Percentiles rank a stretch among this genome's conserved stretches.
phyloP scores from a whole-genome alignment of 2,797 vertebrate species.

The Amniataba percoides region DNA sequence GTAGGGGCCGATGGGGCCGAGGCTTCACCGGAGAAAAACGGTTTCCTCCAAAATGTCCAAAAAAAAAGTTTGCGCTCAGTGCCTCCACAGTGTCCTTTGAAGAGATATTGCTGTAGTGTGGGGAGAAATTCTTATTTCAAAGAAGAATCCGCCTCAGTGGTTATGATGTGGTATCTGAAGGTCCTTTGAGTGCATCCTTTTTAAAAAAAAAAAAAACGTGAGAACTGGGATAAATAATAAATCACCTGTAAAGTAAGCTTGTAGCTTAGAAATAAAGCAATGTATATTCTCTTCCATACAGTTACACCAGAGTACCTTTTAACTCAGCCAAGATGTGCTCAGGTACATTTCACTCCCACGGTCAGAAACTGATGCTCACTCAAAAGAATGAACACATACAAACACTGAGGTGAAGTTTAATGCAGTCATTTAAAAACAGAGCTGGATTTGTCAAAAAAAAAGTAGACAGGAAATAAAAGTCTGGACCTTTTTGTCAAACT shows the following conservation, averaged over 20 bases:
- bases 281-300: not conserved
- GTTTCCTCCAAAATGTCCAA: slow-evolving; percentile 26
- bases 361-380: slow-evolving; percentile 13
- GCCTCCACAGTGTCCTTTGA: slow-evolving; percentile 5
- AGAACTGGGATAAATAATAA: not conserved
- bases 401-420: slow-evolving; percentile 27
- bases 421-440: slow-evolving; percentile 9
- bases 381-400: not conserved
- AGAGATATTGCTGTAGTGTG: not conserved
- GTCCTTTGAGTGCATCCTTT: slow-evolving; percentile 26
- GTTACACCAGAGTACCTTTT: slow-evolving; percentile 12
- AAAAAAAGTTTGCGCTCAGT: not conserved
- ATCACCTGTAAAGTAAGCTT: slow-evolving; percentile 1
- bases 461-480: slow-evolving; percentile 22
- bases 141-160: slow-evolving; percentile 24
- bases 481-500: slow-evolving; percentile 56
- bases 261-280: slow-evolving; percentile 4
- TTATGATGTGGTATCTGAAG: slow-evolving; percentile 31
- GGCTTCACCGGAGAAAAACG: slow-evolving; percentile 19
- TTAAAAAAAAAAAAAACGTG: slow-evolving; percentile 16
- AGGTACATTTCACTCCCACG: slow-evolving; percentile 1
- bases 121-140: slow-evolving; percentile 1
- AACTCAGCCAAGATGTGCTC: not conserved
- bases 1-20: slow-evolving; percentile 9
- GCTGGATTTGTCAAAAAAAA: slow-evolving; percentile 1